Conservation (phyloP, 2,113 vertebrate species). For the Tetrao urogallus region DNA sequence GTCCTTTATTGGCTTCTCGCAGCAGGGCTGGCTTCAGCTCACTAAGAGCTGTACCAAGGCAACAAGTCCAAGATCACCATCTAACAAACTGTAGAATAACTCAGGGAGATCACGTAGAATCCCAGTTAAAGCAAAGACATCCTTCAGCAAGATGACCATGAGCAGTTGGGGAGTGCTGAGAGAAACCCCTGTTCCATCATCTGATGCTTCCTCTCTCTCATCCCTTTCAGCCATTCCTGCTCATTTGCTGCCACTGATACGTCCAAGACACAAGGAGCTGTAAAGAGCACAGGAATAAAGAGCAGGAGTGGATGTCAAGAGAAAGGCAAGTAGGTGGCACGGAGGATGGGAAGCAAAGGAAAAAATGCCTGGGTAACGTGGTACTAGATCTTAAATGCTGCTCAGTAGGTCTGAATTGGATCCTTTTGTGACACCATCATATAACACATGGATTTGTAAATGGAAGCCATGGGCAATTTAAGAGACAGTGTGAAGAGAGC, state of each 20-base stretch:
- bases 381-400: background rate
- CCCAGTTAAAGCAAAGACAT: too few species aligned
- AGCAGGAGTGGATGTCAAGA: background rate
- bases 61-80: background rate
- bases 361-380: background rate
- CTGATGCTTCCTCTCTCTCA: background rate
- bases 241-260: background rate
- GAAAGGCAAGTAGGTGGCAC: background rate
- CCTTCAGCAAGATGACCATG: background rate
- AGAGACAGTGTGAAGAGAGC: background rate
- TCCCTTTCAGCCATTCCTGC: background rate
- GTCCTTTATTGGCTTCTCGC: background rate
- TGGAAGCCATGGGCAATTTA: background rate
- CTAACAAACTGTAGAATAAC: background rate
- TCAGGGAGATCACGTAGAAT: background rate
- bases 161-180: background rate
- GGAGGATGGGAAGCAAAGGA: background rate
- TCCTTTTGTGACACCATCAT: background rate
- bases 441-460: background rate
- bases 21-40: background rate
- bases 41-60: background rate
- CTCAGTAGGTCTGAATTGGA: background rate
- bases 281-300: background rate
- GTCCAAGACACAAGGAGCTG: background rate
- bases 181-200: background rate